These are phyloP conservation scores for Oophaga sylvatica DNA, from an alignment of 2,797 vertebrate genomes.

Conservation along the genomic window DNA sequence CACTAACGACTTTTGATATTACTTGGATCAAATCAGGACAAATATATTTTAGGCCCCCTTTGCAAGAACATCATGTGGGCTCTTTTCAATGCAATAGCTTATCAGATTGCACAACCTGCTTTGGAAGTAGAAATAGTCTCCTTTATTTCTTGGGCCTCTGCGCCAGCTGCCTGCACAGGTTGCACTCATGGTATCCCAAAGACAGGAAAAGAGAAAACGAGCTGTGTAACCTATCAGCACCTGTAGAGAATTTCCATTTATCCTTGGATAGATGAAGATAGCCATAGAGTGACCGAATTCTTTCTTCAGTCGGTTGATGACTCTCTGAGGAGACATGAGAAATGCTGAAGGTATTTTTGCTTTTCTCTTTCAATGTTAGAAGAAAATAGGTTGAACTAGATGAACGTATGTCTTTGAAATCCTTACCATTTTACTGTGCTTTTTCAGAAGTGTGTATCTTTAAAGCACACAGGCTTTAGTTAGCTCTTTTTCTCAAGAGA, in stretches of 20 bases:
- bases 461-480: slow-evolving; percentile 2
- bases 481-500: slow-evolving; percentile 14
- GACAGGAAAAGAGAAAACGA: not conserved
- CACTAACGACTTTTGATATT: too few species aligned
- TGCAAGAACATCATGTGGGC: too few species aligned
- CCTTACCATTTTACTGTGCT: not conserved
- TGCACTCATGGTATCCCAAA: too few species aligned
- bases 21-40: too few species aligned
- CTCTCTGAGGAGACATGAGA: not conserved
- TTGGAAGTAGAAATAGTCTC: too few species aligned
- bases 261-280: not conserved
- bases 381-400: not conserved
- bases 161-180: too few species aligned
- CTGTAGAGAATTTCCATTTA: too few species aligned
- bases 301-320: not conserved
- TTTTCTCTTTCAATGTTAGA: not conserved
- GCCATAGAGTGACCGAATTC: not conserved
- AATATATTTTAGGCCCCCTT: too few species aligned
- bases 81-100: too few species aligned
- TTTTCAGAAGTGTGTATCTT: not conserved
- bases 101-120: too few species aligned
- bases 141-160: too few species aligned
- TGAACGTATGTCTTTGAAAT: not conserved
- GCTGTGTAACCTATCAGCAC: not conserved
- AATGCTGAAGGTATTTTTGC: not conserved